Conservation (phyloP, 2,797 vertebrate species). For the Anniella stebbinsi region DNA sequence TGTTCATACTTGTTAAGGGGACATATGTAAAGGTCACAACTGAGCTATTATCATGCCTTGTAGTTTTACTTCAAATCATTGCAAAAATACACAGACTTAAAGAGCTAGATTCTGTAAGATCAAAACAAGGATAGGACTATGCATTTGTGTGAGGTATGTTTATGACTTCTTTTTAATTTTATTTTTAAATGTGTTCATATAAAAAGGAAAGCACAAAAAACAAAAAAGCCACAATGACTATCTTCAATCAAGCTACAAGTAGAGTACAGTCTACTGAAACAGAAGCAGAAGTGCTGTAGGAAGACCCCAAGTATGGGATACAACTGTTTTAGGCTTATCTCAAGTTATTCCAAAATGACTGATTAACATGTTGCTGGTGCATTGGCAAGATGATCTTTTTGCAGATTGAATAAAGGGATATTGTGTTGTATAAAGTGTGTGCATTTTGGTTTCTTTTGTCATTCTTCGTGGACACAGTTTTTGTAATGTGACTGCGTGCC, state of each 20-base stretch:
- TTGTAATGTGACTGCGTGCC: not conserved
- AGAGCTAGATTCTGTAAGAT: not conserved
- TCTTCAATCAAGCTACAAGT: not conserved
- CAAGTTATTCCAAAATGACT: not conserved
- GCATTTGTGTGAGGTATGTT: too few relatives aligned
- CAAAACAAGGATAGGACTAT: not conserved
- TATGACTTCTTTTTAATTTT: not conserved
- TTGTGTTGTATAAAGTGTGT: not conserved
- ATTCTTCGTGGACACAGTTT: not conserved
- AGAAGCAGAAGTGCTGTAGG: not conserved
- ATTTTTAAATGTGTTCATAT: not conserved
- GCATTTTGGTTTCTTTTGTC: not conserved
- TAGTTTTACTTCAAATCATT: not conserved
- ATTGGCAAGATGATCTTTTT: not conserved
- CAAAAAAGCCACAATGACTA: not conserved
- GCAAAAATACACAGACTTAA: not conserved
- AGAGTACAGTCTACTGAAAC: not conserved
- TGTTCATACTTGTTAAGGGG: not conserved
- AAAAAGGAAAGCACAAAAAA: not conserved
- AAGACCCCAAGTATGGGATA: not conserved
- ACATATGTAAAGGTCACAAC: not conserved
- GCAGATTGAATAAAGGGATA: not conserved
- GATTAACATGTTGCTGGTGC: not conserved
- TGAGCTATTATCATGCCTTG: not conserved
- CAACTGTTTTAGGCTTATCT: not conserved